phyloP scores from a whole-genome alignment of 2,797 vertebrate species.

The Ceryle rudis region DNA sequence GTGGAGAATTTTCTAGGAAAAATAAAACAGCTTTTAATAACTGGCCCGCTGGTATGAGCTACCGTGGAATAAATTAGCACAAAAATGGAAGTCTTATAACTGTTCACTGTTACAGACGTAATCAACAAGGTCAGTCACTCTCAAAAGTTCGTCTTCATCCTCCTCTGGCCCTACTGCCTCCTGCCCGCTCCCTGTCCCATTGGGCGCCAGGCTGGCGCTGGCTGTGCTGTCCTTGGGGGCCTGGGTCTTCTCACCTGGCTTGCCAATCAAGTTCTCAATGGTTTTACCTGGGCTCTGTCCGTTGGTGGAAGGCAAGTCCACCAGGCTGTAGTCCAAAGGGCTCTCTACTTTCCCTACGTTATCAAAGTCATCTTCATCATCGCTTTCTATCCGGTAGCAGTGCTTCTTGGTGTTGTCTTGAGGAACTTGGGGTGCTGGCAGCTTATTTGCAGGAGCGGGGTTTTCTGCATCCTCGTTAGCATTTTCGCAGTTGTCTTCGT shows the following conservation, averaged over 20 bases:
- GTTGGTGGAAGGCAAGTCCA: conserved; percentile 88
- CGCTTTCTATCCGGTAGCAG: conserved; percentile 84
- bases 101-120: conserved; percentile 95
- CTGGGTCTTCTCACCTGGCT: conserved; percentile 83
- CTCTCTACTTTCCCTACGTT: conserved; percentile 83
- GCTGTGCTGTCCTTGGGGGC: conserved; percentile 80
- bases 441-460: conserved; percentile 73
- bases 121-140: conserved; percentile 95
- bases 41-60: conserved; percentile 87
- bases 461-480: conserved; percentile 55
- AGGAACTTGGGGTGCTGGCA: conserved; percentile 69
- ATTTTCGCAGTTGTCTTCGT: conserved; percentile 81
- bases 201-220: conserved; percentile 82
- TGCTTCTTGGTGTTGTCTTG: conserved; percentile 84
- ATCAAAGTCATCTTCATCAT: conserved; percentile 85
- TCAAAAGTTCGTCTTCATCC: conserved; percentile 92
- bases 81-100: conserved; percentile 89
- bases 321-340: conserved; percentile 85
- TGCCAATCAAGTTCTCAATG: conserved; percentile 86
- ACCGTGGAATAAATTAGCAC: conserved; percentile 88
- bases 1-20: conserved; percentile 84
- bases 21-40: conserved; percentile 87
- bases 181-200: conserved; percentile 82
- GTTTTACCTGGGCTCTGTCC: conserved; percentile 92
- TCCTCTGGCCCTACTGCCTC: conserved; percentile 89